Conservation (phyloP, 2,113 vertebrate genomes). For the Lepus americanus region DNA sequence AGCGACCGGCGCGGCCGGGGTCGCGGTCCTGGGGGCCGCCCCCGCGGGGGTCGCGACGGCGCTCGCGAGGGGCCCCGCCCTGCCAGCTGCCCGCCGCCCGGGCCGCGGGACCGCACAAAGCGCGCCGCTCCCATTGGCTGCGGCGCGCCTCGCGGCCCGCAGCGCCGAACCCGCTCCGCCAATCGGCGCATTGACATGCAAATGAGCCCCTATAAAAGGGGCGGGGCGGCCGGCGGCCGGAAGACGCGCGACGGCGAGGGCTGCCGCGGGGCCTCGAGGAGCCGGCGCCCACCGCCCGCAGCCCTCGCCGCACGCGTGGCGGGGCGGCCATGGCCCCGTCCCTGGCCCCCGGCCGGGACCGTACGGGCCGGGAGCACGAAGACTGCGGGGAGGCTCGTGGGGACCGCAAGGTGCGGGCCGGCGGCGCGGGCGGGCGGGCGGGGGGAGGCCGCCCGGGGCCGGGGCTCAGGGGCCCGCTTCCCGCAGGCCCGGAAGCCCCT, state of each 20-base stretch:
- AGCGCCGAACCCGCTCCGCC: slow-evolving; percentile 75
- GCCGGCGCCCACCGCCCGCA: background rate
- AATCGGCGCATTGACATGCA: slow-evolving; percentile 90
- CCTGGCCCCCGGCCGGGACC: slow-evolving; percentile 82
- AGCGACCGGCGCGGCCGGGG: rapidly evolving
- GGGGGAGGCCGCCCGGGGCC: background rate
- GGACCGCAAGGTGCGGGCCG: slow-evolving; percentile 89
- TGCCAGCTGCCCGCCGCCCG: slow-evolving; percentile 67
- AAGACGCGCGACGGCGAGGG: rapidly evolving
- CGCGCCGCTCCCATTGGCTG: slow-evolving; percentile 88
- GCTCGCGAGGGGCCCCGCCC: slow-evolving; percentile 6
- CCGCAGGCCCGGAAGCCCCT: slow-evolving; percentile 93
- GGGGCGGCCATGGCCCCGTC: slow-evolving; percentile 88
- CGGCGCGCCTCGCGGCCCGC: slow-evolving; percentile 80
- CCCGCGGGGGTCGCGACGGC: background rate
- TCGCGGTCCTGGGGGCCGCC: background rate
- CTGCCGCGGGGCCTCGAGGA: rapidly evolving
- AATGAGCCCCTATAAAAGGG: slow-evolving; percentile 89
- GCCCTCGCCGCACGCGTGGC: background rate
- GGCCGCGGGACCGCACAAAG: slow-evolving; percentile 88
- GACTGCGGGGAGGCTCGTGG: slow-evolving; percentile 83
- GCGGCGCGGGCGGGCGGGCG: background rate
- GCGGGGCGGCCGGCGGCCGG: background rate
- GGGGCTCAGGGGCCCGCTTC: slow-evolving; percentile 41
- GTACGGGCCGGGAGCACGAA: slow-evolving; percentile 84